Evolutionary conservation across 2,113 vertebrate genomes (phyloP).

Genomic region (Hemichromis elongatus): DNA sequence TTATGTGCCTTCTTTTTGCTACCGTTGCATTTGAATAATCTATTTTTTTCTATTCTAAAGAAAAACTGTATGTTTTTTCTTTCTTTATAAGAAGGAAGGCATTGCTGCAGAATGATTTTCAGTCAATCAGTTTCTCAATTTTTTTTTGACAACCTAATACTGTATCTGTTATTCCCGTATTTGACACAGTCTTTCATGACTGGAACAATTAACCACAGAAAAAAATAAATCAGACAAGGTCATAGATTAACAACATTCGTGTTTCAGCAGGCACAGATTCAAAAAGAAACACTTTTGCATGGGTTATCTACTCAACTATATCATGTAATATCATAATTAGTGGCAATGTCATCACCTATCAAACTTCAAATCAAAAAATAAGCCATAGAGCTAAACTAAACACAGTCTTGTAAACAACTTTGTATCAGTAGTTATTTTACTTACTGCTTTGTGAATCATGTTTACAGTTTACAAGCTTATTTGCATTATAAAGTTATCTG

Average conservation of each 20-base stretch:
- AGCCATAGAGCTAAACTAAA: background rate
- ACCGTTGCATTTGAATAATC: background rate
- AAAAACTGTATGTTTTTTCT: background rate
- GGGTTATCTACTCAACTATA: background rate
- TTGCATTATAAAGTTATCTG: constrained; percentile 17
- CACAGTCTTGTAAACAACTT: background rate
- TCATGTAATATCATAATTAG: background rate
- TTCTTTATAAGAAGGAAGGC: background rate
- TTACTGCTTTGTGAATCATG: background rate
- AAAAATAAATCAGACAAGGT: background rate
- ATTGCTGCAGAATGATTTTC: background rate
- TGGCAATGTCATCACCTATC: background rate
- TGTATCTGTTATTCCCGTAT: background rate
- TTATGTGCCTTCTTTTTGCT: background rate
- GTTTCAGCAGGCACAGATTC: background rate
- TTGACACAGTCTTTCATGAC: background rate
- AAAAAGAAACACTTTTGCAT: background rate
- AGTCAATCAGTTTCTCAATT: background rate
- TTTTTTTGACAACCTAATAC: background rate
- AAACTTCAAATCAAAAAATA: background rate
- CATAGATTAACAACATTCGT: background rate
- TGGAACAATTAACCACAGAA: background rate
- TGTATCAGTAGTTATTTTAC: background rate
- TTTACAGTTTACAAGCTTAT: background rate
- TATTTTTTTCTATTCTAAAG: background rate